These are phyloP conservation scores for Macrotrachela quadricornifera DNA, from an alignment of 1,140 invertebrate species.

Conservation along the genomic window DNA sequence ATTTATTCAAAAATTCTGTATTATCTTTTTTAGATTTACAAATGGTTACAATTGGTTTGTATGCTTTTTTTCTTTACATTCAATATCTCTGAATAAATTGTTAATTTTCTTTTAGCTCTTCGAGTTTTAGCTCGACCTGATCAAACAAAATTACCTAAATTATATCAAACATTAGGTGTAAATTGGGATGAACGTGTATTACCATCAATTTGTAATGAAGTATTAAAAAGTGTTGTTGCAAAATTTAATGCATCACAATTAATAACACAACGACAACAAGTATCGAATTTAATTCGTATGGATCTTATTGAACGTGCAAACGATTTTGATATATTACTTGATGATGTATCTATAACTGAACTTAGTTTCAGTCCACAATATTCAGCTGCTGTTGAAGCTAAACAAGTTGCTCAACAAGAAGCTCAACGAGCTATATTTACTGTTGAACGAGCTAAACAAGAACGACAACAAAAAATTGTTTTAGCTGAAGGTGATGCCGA, in stretches of 20 bases:
- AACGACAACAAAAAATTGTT: constrained; percentile 95
- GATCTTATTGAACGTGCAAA: constrained; percentile 82
- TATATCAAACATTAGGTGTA: constrained; percentile 58
- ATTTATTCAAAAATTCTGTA: too few species aligned
- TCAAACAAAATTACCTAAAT: constrained; percentile 47
- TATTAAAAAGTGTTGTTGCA: constrained; percentile 91
- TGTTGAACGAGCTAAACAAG: constrained; percentile 89
- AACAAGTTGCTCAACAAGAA: constrained; percentile 98
- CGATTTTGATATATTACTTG: constrained; percentile 94
- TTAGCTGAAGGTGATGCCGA: constrained; percentile 98
- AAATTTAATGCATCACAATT: constrained; percentile 98
- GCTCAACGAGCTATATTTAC: constrained; percentile 92
- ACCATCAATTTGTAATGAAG: constrained; percentile 96
- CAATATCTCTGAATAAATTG: too few species aligned
- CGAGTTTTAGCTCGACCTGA: constrained; percentile 83
- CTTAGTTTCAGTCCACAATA: constrained; percentile 96
- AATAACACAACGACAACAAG: constrained; percentile 91
- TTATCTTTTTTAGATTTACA: constrained; percentile 59
- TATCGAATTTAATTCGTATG: constrained; percentile 65
- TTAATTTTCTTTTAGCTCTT: constrained; percentile 25
- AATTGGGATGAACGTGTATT: constrained; percentile 47
- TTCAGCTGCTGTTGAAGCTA: constrained; percentile 95
- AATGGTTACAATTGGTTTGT: constrained; percentile 73
- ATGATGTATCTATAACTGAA: constrained; percentile 98
- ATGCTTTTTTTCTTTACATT: too few species aligned